Evolutionary conservation across 1,140 invertebrate species (phyloP).

Genomic region (Brachionus sp.): DNA sequence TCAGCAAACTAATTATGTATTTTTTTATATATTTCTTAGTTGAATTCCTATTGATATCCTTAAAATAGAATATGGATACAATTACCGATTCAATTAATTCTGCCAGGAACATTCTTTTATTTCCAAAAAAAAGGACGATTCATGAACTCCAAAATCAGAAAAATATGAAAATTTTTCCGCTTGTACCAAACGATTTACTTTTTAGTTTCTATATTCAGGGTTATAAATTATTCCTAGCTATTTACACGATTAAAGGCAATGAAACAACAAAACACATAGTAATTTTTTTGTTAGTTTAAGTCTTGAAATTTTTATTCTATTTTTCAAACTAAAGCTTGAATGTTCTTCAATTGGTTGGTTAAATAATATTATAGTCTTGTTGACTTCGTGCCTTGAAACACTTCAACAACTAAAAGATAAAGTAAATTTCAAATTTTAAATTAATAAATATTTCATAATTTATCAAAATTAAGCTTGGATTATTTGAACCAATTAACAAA

Average conservation of each 20-base stretch:
- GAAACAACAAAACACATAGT: conserved; percentile 45
- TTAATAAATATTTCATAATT: background rate
- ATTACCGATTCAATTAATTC: conserved; percentile 24
- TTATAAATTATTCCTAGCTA: conserved; percentile 19
- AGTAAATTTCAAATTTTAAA: background rate
- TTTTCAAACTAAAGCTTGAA: conserved; percentile 12
- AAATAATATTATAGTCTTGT: conserved; percentile 11
- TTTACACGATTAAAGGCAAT: conserved; percentile 35
- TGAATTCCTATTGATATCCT: background rate
- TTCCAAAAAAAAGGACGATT: conserved; percentile 33
- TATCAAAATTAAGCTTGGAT: background rate
- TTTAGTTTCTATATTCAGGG: conserved; percentile 42
- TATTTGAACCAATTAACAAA: conserved; percentile 14
- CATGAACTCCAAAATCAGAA: conserved; percentile 42
- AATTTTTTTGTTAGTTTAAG: no score
- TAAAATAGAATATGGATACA: background rate
- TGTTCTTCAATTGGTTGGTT: conserved; percentile 15
- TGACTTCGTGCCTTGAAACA: background rate
- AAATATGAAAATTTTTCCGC: conserved; percentile 46
- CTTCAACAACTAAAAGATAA: conserved; percentile 20
- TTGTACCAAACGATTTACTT: conserved; percentile 43
- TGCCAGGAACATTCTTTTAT: conserved; percentile 7
- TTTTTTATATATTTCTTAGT: background rate
- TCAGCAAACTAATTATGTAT: conserved; percentile 29
- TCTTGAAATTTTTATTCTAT: no score